Conservation (phyloP, 2,113 vertebrate genomes). For the Otolemur garnettii region DNA sequence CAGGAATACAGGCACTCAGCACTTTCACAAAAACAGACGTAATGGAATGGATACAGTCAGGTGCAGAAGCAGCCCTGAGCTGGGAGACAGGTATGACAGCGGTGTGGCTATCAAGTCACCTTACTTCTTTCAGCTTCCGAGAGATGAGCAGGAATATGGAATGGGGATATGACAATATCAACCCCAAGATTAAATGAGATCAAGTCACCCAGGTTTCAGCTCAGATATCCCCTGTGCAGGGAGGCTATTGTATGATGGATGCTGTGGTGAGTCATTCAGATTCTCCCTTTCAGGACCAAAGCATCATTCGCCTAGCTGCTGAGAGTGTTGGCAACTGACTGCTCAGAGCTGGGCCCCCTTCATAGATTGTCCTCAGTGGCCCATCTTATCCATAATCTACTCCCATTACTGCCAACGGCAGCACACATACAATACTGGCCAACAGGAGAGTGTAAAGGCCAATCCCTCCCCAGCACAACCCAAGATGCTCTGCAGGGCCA, state of each 20-base stretch:
- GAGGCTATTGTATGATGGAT: accelerated
- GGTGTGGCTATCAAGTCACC: not conserved
- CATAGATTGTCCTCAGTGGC: not conserved
- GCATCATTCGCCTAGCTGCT: too few species aligned
- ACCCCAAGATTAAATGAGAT: not conserved
- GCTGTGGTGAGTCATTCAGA: not conserved
- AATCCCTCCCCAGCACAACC: not conserved
- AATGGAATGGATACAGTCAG: not conserved
- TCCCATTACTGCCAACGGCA: not conserved
- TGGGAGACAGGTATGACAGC: not conserved
- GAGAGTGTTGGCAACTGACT: not conserved
- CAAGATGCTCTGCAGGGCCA: not conserved
- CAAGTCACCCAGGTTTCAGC: not conserved
- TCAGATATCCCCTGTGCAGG: not conserved
- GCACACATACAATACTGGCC: not conserved
- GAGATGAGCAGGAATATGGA: not conserved
- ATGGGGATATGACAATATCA: not conserved
- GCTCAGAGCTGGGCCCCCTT: not conserved
- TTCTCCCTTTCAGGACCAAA: not conserved
- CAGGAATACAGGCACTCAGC: not conserved
- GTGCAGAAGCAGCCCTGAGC: not conserved
- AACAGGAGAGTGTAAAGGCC: not conserved
- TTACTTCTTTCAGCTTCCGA: not conserved
- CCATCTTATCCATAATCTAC: not conserved
- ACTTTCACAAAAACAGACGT: not conserved